Evolutionary conservation across 1,140 invertebrate genomes (phyloP).

Genomic region (Heliothis virescens): DNA sequence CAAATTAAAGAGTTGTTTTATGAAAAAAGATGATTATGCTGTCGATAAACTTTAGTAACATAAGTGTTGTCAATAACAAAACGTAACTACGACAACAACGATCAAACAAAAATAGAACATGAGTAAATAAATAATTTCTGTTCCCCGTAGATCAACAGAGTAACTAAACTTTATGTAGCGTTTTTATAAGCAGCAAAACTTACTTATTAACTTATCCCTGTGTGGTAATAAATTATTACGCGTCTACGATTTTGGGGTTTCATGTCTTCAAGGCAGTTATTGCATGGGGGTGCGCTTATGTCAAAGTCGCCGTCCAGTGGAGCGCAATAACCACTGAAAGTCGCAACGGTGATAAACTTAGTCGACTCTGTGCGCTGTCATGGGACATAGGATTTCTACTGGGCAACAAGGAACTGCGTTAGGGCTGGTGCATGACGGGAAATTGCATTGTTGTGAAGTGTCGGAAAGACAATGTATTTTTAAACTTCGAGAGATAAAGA

Average conservation of each 20-base stretch:
- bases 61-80: not conserved
- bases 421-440: slow-evolving; percentile 59
- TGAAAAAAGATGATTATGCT: not conserved
- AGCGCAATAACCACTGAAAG: slow-evolving; percentile 80
- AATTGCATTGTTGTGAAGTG: too few species aligned
- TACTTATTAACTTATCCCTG: slow-evolving; percentile 51
- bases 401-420: slow-evolving; percentile 60
- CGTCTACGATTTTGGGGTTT: slow-evolving; percentile 65
- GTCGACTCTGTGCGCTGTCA: slow-evolving; percentile 60
- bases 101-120: slow-evolving; percentile 31
- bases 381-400: slow-evolving; percentile 75
- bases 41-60: not conserved
- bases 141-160: slow-evolving; percentile 47
- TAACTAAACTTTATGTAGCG: slow-evolving; percentile 52
- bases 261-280: slow-evolving; percentile 72
- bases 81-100: slow-evolving; percentile 15
- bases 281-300: slow-evolving; percentile 74
- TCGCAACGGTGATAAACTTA: slow-evolving; percentile 76
- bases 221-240: slow-evolving; percentile 55
- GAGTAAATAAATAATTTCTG: slow-evolving; percentile 48
- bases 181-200: slow-evolving; percentile 54
- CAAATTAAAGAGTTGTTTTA: too few species aligned
- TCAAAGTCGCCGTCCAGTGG: slow-evolving; percentile 61
- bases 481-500: too few species aligned
- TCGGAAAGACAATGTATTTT: too few species aligned